These are phyloP conservation scores for Solea solea DNA, from an alignment of 2,113 vertebrate species.

Conservation along the genomic window DNA sequence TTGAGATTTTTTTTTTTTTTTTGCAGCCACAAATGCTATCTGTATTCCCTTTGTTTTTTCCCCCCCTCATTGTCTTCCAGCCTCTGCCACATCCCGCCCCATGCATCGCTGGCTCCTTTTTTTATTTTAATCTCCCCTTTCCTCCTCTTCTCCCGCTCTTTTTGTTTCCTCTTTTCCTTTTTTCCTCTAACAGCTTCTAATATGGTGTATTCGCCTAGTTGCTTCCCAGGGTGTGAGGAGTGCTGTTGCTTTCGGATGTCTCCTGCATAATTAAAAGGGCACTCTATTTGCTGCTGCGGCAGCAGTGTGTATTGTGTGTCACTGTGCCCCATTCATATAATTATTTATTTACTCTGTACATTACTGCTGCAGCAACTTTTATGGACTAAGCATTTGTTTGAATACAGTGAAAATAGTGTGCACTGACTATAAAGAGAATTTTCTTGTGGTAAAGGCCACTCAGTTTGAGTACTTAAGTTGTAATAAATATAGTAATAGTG, in stretches of 20 bases:
- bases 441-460: conserved; percentile 8
- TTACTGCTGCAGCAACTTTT: conserved; percentile 61
- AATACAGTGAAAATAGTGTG: neutral
- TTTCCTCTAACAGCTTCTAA: conserved; percentile 72
- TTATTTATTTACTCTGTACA: conserved; percentile 77
- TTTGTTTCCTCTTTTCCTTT: conserved; percentile 28
- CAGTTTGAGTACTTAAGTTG: neutral
- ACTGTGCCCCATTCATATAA: conserved; percentile 73
- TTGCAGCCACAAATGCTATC: too few relatives aligned
- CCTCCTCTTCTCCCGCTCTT: conserved; percentile 8
- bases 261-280: conserved; percentile 85
- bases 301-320: conserved; percentile 80
- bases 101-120: conserved; percentile 52
- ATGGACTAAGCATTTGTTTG: conserved; percentile 54
- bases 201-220: conserved; percentile 74
- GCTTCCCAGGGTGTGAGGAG: conserved; percentile 79
- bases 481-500: conserved; percentile 21
- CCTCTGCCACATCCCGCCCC: conserved; percentile 19
- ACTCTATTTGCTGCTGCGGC: conserved; percentile 76
- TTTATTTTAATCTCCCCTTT: conserved; percentile 53
- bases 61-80: conserved; percentile 2
- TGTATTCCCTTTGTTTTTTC: neutral
- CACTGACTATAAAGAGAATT: neutral
- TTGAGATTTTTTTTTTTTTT: neutral
- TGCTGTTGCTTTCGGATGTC: conserved; percentile 82